These are phyloP conservation scores for Macrophya annulata DNA, from an alignment of 2,888 invertebrate species.

Conservation along the genomic window DNA sequence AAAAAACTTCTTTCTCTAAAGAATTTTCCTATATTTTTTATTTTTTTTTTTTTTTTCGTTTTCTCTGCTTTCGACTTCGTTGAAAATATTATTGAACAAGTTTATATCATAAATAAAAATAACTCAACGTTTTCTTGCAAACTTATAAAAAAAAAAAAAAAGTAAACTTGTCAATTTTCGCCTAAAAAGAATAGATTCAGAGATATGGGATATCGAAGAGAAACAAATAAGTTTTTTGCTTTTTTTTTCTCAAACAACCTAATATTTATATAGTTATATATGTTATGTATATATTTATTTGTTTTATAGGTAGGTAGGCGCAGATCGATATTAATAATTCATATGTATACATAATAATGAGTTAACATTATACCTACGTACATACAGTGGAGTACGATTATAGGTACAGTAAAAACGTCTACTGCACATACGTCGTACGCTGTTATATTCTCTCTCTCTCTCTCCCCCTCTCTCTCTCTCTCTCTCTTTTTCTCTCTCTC, in stretches of 20 bases:
- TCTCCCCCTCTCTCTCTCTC: not conserved
- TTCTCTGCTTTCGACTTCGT: too few species aligned
- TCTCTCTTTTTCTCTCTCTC: not conserved
- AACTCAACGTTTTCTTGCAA: not conserved
- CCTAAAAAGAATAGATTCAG: not conserved
- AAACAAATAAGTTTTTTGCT: not conserved
- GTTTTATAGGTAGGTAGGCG: slow-evolving; percentile 37
- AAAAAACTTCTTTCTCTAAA: not conserved
- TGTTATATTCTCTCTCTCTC: not conserved
- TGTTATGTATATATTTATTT: slow-evolving; percentile 28
- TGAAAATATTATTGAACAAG: too few species aligned
- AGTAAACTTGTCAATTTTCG: not conserved
- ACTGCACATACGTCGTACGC: not conserved
- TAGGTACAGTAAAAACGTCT: not conserved
- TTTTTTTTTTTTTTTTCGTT: too few species aligned
- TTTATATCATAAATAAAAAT: not conserved
- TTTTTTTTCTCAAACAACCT: not conserved
- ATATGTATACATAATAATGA: not conserved
- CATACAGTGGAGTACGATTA: not conserved
- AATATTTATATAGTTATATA: not conserved
- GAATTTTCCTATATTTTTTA: not conserved
- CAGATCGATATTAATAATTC: slow-evolving; percentile 44
- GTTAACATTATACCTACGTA: slow-evolving; percentile 24
- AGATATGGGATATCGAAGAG: not conserved
- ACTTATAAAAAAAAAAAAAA: not conserved